Base-by-base conservation (phyloP, 2,797 vertebrate species). In the Callimico goeldii region DNA sequence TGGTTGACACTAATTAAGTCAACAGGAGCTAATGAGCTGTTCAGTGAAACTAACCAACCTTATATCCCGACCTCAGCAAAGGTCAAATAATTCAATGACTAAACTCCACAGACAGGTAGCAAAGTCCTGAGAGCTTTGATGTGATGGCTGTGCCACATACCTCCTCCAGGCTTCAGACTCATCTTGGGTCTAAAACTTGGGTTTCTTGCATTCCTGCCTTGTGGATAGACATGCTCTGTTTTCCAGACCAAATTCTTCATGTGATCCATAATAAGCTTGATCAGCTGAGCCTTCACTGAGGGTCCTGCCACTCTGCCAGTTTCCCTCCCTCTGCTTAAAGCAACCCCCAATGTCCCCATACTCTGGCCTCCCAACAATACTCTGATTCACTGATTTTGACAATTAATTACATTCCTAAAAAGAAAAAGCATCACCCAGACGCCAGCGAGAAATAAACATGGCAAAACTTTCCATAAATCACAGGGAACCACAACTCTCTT, bases 11-110 rank as follows among this genome's bases (percentile, higher is more conserved):
- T 93, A 96, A 97, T 97, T 93, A 97, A 96, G 90, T 96, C 94
- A 92, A 95, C 89, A 96, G 95, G 79, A 96, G 88, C 80, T 97
- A 97, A 98, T 97, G 96, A 98, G 95, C 87, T 94, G 55, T 86
- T 98, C 94, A 95, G 96, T 96, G 86, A 97, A 98, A 97, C 90
- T 96, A 97, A 96, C 93, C 96, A 96, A 55, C 41, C 58, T 96
- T 88, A 95, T 90, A 96, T 96, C 95, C 96, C 91, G 95, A 97
- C 94, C 91, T 80, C 80, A 50, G 80, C 43, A 96, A 94, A 97
- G 92, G 80, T 91, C 96, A 97, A 84, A 92, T 75, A 85, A 96
- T 48, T 95, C 95, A 90, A 55, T 94, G 85, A 55, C 86, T 94
- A 39, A 41, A 14, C 64, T 94, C 76, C 48, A 91, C 46, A 52